A percentile compares a stretch with the other conserved stretches of the same genome.
Evolutionary conservation across 2,888 invertebrate species (phyloP).

Genomic region (Cheilosia urbana): DNA sequence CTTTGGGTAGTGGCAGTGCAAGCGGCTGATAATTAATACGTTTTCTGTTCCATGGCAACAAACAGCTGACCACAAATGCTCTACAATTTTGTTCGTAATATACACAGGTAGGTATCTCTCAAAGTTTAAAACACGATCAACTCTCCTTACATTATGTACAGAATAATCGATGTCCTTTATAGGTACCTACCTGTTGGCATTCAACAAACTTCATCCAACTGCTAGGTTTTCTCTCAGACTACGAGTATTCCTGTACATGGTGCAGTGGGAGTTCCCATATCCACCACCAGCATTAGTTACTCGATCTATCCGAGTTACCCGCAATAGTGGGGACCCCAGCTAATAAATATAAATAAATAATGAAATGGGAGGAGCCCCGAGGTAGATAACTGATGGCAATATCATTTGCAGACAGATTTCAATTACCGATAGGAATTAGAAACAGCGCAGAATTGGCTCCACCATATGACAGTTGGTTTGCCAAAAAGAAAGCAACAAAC

Average conservation of each 20-base stretch:
- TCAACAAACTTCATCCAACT: constrained; percentile 35
- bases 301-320: constrained; percentile 38
- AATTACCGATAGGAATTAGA: constrained; percentile 10
- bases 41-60: no score
- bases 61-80: no score
- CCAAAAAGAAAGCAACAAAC: constrained; percentile 4
- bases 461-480: neutral
- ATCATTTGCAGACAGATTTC: constrained; percentile 50
- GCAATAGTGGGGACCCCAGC: constrained; percentile 49
- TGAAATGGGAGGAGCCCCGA: constrained; percentile 69
- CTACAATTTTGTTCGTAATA: neutral
- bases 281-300: constrained; percentile 56
- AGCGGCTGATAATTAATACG: no score
- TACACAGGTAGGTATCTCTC: no score
- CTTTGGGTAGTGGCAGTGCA: no score
- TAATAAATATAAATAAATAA: constrained; percentile 61
- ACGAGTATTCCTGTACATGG: constrained; percentile 9
- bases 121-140: neutral
- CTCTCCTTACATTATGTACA: neutral
- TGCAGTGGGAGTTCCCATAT: constrained; percentile 67
- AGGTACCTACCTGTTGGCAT: constrained; percentile 25
- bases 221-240: constrained; percentile 25
- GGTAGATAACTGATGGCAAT: constrained; percentile 23
- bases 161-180: constrained; percentile 44
- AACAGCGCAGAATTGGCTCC: neutral